Percentiles rank a stretch among this genome's conserved stretches.
phyloP scores from a whole-genome alignment of 2,797 vertebrate species.

The Tenualosa thibaudeaui region DNA sequence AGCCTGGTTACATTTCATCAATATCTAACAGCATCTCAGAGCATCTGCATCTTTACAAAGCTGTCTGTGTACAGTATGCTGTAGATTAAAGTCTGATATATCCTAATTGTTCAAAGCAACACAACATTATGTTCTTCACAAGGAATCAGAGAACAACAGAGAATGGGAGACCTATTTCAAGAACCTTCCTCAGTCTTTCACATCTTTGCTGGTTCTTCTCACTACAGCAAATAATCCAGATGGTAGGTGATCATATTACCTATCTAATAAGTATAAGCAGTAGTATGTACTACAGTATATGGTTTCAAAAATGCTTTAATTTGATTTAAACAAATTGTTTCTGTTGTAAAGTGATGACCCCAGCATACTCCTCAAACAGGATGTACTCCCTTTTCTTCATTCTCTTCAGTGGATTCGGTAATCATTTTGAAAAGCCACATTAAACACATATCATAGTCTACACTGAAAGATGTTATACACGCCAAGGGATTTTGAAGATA shows the following conservation, averaged over 20 bases:
- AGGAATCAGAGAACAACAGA: neutral
- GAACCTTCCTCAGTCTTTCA: slow-evolving; percentile 73
- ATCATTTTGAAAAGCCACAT: neutral
- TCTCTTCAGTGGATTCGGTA: slow-evolving; percentile 77
- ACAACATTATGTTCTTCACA: neutral
- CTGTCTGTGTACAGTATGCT: neutral
- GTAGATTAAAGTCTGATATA: neutral
- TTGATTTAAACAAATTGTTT: neutral
- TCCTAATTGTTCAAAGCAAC: neutral
- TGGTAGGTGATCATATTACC: slow-evolving; percentile 56
- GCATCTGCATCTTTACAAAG: neutral
- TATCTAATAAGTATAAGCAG: neutral
- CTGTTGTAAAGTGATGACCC: slow-evolving; percentile 73
- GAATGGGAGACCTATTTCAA: slow-evolving; percentile 73
- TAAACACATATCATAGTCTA: neutral
- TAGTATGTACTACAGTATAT: neutral
- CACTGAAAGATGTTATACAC: neutral
- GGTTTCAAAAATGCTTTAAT: neutral
- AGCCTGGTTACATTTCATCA: neutral
- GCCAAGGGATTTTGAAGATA: neutral
- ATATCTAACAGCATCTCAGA: neutral
- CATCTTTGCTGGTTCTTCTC: slow-evolving; percentile 76
- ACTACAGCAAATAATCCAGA: slow-evolving; percentile 84
- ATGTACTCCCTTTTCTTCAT: slow-evolving; percentile 79
- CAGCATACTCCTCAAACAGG: slow-evolving; percentile 75